Evolutionary conservation across 2,797 vertebrate genomes (phyloP), one percentile per base, ranked within the genome.

Genomic region (Oophaga sylvatica): DNA sequence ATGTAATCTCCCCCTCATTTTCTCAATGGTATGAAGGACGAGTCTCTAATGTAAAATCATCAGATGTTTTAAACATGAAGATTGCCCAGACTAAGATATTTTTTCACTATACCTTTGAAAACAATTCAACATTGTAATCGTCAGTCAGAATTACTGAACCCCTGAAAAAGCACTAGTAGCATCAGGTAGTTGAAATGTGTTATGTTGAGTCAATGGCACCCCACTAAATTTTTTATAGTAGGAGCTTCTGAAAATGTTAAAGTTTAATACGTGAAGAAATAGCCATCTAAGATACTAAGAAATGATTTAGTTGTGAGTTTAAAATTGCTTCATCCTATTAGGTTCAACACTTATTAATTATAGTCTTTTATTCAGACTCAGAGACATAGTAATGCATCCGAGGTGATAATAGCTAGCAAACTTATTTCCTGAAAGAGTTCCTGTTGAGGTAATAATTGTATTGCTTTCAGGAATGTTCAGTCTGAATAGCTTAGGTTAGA

Each of bases 361-460:
- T 56, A 29, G 56, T 10, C 13, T 59, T 29, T 57, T 57, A 71
- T 83, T 71, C 19, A 57, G 22, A 35, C 48, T 57, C 45, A 59
- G 45, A 83, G 56, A 53, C 29, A 2, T 26, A 83, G 26, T 59
- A 31, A 83, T 56, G 56, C 68, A 70, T 29, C 26, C 20, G 67
- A 83, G 67, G 81, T 67, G 81, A 70, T 83, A 83, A 83, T 83
- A 70, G 20, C 81, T 57, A 41, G 0, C 10, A 83, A 31, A 5
- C 19, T 59, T 26, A 59, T 78, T 78, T 78, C 76, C 76, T 57
- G 76, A 57, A 57, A 78, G 76, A 57, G 3, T 6, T 29, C 4
- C 26, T n/a, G 13, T 57, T 77, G n/a, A 77, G 48, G 48, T 6
- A 77, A 59, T 57, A 22, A 26, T 78, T 29, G 31, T 5, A 59